phyloP scores from a whole-genome alignment of 2,888 invertebrate species.

The Anagyrus pseudococci region DNA sequence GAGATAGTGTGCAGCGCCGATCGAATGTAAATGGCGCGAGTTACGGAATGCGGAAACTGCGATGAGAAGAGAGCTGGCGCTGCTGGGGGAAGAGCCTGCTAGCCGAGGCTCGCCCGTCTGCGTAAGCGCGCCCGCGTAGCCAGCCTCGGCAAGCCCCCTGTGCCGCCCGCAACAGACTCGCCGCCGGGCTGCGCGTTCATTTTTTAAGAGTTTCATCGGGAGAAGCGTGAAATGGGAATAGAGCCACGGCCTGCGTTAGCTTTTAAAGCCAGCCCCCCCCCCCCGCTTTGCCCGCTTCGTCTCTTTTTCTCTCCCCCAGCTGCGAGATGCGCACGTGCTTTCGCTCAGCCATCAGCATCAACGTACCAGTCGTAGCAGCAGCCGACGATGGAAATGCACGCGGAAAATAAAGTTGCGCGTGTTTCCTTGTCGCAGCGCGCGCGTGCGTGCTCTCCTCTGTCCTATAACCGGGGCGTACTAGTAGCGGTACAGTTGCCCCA shows the following conservation, averaged over 20 bases:
- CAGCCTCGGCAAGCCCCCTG: too few species aligned
- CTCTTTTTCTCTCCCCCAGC: not conserved
- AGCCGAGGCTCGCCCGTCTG: too few species aligned
- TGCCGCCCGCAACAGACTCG: too few species aligned
- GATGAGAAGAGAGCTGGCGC: too few species aligned
- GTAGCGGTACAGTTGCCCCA: too few species aligned
- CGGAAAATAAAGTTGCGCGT: conserved; percentile 14
- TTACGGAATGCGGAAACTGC: conserved; percentile 20
- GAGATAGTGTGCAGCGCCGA: conserved; percentile 5
- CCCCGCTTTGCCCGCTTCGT: too few species aligned
- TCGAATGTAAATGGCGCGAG: conserved; percentile 15
- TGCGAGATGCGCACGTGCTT: not conserved
- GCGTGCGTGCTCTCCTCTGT: not conserved
- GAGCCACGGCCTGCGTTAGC: conserved; percentile 1
- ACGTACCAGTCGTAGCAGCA: too few species aligned
- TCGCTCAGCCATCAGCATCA: too few species aligned
- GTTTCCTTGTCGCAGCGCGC: too few species aligned
- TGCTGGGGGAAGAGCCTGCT: not conserved
- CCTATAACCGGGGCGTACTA: not conserved
- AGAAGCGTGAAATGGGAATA: not conserved
- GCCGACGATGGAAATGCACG: too few species aligned
- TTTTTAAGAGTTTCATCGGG: conserved; percentile 24
- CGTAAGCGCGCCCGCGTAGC: too few species aligned
- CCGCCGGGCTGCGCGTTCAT: conserved; percentile 11
- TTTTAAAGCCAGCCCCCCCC: conserved; percentile 8